Percentiles rank a stretch among this genome's conserved stretches.
phyloP scores from a whole-genome alignment of 2,797 vertebrate genomes.

The Tarsius wallacei region DNA sequence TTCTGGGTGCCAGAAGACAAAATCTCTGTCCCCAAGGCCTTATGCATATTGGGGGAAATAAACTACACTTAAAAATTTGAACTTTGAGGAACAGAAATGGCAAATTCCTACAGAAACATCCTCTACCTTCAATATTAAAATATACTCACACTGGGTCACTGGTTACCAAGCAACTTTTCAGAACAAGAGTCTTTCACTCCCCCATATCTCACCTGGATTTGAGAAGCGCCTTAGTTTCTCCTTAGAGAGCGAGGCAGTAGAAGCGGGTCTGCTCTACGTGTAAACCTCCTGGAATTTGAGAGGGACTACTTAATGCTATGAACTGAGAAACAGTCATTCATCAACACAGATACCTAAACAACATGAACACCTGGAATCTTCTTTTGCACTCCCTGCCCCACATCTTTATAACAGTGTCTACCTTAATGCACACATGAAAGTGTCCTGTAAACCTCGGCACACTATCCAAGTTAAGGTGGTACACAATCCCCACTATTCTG shows the following conservation, averaged over 20 bases:
- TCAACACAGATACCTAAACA: background rate
- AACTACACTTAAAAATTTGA: background rate
- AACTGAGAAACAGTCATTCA: background rate
- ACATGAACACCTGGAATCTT: background rate
- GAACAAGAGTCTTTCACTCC: background rate
- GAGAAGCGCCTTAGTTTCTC: slow-evolving; percentile 6
- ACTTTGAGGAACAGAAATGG: background rate
- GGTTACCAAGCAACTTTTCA: slow-evolving; percentile 5
- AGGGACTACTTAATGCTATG: background rate
- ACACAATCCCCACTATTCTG: background rate
- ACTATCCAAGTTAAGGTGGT: background rate
- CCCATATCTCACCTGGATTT: background rate
- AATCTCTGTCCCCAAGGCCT: background rate
- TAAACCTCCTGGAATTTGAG: slow-evolving; percentile 18
- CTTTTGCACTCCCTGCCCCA: background rate
- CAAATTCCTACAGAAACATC: background rate
- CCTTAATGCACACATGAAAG: background rate
- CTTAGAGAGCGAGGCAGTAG: background rate
- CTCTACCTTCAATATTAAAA: slow-evolving; percentile 4
- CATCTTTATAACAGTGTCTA: background rate
- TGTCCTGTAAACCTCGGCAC: background rate
- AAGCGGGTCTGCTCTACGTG: background rate
- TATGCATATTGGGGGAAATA: background rate
- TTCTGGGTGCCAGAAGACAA: background rate
- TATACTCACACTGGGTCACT: background rate